phyloP scores from a whole-genome alignment of 2,888 invertebrate species.

The Leucophora obtusa region DNA sequence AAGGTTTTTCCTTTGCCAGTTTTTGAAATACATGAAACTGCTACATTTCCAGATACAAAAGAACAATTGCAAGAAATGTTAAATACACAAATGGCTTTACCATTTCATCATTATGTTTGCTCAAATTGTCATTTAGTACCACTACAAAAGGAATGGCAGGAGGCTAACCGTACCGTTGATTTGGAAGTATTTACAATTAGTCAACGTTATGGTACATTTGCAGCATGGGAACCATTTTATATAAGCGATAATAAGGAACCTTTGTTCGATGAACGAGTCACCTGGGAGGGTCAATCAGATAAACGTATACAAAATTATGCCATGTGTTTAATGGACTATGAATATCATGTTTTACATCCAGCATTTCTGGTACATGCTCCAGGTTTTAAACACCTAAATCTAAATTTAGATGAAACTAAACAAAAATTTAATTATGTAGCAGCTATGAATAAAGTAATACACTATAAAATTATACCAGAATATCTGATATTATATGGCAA shows the following conservation, averaged over 20 bases:
- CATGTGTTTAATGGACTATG: slow-evolving; percentile 91
- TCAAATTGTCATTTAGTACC: slow-evolving; percentile 68
- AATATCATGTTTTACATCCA: slow-evolving; percentile 92
- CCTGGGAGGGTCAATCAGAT: slow-evolving; percentile 90
- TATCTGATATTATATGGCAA: slow-evolving; percentile 88
- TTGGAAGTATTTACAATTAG: slow-evolving; percentile 83
- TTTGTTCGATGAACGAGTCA: slow-evolving; percentile 91
- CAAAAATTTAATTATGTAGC: slow-evolving; percentile 81
- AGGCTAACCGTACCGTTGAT: slow-evolving; percentile 23
- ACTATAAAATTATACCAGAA: slow-evolving; percentile 87
- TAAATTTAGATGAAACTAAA: slow-evolving; percentile 80
- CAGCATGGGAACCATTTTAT: slow-evolving; percentile 94
- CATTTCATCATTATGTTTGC: slow-evolving; percentile 68
- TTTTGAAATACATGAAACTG: slow-evolving; percentile 68
- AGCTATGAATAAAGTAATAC: slow-evolving; percentile 81
- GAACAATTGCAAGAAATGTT: slow-evolving; percentile 67
- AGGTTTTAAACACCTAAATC: slow-evolving; percentile 88
- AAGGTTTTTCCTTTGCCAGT: slow-evolving; percentile 71
- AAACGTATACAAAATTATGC: slow-evolving; percentile 86
- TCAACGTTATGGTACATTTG: slow-evolving; percentile 84
- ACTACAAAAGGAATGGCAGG: slow-evolving; percentile 65
- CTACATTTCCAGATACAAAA: slow-evolving; percentile 69
- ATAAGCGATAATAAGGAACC: slow-evolving; percentile 93
- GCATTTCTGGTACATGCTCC: slow-evolving; percentile 93
- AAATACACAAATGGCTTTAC: slow-evolving; percentile 60